These are phyloP conservation scores for Lasiurus borealis DNA, from an alignment of 2,113 vertebrate species.

Conservation along the genomic window DNA sequence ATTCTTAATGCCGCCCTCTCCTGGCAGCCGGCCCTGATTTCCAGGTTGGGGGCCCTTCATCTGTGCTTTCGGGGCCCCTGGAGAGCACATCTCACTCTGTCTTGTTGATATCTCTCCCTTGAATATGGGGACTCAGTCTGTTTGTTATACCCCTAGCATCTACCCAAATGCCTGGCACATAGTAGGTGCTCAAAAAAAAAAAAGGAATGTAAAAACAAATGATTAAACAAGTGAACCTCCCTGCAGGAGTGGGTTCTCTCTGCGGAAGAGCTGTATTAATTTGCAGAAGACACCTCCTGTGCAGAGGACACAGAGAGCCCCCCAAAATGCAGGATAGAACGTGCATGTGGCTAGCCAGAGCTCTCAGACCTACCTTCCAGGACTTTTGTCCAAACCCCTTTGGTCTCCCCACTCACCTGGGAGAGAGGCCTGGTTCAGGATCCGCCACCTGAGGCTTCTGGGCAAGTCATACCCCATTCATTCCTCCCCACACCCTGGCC, in stretches of 20 bases:
- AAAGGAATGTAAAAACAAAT: background rate
- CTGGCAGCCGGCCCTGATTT: background rate
- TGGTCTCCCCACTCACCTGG: background rate
- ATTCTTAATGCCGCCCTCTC: background rate
- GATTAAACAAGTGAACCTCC: background rate
- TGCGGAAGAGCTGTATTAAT: background rate
- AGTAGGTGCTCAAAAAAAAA: constrained; percentile 36
- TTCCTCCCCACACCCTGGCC: background rate
- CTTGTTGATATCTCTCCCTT: background rate
- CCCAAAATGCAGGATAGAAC: background rate
- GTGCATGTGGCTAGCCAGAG: background rate
- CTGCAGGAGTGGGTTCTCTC: background rate
- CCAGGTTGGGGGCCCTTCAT: background rate
- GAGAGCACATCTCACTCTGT: background rate
- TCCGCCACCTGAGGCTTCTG: constrained; percentile 59
- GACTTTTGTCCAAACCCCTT: background rate
- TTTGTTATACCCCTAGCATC: background rate
- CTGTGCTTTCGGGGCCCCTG: background rate
- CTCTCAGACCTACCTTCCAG: background rate
- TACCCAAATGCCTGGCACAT: background rate
- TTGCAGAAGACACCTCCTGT: background rate
- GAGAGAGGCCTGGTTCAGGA: background rate
- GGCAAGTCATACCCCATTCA: background rate
- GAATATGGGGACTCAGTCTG: background rate
- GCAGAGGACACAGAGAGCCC: background rate